Evolutionary conservation across 35 echinoderm and acorn worm genomes (phyloP).

Genomic region (Heliocidaris erythrogramma): DNA sequence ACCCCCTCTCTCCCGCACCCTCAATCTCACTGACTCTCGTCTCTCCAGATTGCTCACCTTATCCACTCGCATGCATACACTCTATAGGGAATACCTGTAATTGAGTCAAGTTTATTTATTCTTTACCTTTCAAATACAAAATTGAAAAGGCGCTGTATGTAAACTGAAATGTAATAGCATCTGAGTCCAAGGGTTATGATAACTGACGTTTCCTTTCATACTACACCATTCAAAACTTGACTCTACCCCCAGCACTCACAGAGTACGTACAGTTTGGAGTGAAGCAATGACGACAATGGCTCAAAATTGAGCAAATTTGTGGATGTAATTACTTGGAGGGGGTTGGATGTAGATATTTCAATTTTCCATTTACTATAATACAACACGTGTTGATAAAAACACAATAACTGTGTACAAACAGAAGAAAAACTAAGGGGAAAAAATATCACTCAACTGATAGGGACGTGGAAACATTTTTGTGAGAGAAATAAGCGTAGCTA

Average conservation of each 20-base stretch:
- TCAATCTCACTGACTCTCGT: background rate
- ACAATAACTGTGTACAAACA: no score
- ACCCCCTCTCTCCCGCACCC: background rate
- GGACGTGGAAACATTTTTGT: no score
- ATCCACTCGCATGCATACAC: background rate
- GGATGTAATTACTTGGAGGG: background rate
- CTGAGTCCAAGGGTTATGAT: conserved; percentile 7
- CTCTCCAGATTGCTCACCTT: background rate
- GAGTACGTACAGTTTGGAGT: background rate
- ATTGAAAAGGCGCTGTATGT: background rate
- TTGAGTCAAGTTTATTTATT: conserved; percentile 14
- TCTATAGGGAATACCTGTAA: background rate
- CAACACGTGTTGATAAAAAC: no score
- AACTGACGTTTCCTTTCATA: conserved; percentile 1
- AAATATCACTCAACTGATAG: no score
- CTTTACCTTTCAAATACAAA: conserved; percentile 4
- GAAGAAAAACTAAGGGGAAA: no score
- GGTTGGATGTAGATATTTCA: no score
- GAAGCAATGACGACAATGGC: background rate
- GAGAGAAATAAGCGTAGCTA: no score
- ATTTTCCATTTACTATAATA: no score
- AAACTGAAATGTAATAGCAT: conserved; percentile 21
- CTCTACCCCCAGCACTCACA: background rate
- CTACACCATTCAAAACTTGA: background rate
- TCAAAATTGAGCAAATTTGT: conserved; percentile 3